phyloP scores from a whole-genome alignment of 2,113 vertebrate species.

The Chloebia gouldiae region DNA sequence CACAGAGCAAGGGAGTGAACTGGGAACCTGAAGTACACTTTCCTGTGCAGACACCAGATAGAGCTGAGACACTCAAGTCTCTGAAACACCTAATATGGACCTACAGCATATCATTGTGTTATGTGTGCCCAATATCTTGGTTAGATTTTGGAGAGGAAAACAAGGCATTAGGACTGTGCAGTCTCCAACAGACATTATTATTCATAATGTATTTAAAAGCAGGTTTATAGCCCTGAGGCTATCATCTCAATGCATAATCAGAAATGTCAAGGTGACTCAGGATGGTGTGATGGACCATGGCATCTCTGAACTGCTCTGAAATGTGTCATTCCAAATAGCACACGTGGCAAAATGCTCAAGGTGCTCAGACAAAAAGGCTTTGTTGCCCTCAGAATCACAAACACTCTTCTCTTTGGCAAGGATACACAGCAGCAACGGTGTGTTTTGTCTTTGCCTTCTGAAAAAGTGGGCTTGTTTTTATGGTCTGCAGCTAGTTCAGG shows the following conservation, averaged over 20 bases:
- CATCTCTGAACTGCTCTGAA: conserved; percentile 15
- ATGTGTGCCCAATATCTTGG: background rate
- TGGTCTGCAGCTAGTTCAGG: background rate
- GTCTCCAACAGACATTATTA: background rate
- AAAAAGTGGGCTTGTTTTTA: background rate
- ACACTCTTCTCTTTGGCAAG: background rate
- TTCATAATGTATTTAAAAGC: conserved; percentile 46
- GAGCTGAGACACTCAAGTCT: background rate
- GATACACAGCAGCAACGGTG: background rate
- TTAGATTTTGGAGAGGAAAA: conserved; percentile 1
- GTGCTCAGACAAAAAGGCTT: background rate
- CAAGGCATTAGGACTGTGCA: background rate
- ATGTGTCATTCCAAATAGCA: background rate
- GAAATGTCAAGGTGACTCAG: conserved; percentile 53
- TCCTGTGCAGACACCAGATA: background rate
- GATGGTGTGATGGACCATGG: background rate
- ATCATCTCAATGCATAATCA: conserved; percentile 26
- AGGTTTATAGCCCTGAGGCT: conserved; percentile 42
- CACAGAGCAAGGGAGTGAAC: background rate
- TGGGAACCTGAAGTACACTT: background rate
- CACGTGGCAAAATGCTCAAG: background rate
- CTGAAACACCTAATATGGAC: background rate
- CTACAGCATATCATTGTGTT: background rate
- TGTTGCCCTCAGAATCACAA: background rate
- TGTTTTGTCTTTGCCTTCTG: background rate